These are phyloP conservation scores for Cryptotis parvus DNA, from an alignment of 2,113 vertebrate species.

Conservation along the genomic window DNA sequence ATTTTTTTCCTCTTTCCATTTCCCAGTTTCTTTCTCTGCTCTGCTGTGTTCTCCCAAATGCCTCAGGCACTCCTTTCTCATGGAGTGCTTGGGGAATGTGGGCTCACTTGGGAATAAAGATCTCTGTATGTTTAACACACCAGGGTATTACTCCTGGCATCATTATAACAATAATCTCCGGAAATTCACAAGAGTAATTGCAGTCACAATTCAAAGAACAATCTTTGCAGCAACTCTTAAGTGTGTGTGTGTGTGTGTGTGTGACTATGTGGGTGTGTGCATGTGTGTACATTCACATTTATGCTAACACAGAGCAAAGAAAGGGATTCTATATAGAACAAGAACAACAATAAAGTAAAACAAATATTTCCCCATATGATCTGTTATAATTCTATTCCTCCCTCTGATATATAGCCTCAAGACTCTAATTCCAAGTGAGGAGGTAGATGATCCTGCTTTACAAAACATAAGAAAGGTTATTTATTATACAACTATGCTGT, in stretches of 20 bases:
- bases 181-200: neutral
- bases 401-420: neutral
- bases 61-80: no score
- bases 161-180: neutral
- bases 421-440: neutral
- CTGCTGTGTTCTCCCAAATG: neutral
- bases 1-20: neutral
- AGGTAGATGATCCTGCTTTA: neutral
- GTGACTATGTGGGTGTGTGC: neutral
- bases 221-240: neutral
- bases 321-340: neutral
- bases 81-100: neutral
- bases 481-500: neutral
- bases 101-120: neutral
- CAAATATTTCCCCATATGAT: neutral
- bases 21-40: neutral
- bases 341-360: neutral
- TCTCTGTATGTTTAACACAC: neutral
- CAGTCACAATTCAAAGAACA: constrained; percentile 24
- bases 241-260: neutral
- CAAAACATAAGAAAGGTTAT: neutral
- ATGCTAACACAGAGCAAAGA: neutral
- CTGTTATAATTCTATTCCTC: neutral
- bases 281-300: neutral
- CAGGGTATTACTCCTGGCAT: neutral